phyloP scores from a whole-genome alignment of 2,113 vertebrate genomes.

The Athene cunicularia region DNA sequence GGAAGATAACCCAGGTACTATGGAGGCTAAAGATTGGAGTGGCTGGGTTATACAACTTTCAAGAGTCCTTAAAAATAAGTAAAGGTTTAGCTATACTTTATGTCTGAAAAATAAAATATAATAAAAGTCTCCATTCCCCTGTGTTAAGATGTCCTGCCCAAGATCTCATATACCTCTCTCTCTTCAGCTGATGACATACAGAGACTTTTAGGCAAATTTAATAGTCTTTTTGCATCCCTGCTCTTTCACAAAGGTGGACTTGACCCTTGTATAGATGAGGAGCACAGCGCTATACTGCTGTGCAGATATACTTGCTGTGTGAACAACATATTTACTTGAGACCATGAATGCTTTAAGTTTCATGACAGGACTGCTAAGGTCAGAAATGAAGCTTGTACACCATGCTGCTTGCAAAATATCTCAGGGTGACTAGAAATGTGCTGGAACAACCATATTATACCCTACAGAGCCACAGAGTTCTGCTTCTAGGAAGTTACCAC shows the following conservation, averaged over 20 bases:
- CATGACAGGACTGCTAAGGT: background rate
- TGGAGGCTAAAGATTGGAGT: background rate
- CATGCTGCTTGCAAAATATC: slow-evolving; percentile 17
- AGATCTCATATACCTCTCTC: background rate
- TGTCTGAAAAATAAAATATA: background rate
- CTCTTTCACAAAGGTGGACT: background rate
- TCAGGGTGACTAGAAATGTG: background rate
- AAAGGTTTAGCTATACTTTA: background rate
- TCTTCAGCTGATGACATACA: background rate
- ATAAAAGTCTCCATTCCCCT: background rate
- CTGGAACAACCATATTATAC: background rate
- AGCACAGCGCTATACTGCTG: background rate
- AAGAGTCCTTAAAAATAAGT: background rate
- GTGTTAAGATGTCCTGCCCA: background rate
- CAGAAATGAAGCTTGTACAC: background rate
- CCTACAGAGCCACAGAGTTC: background rate
- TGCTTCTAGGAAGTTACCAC: background rate
- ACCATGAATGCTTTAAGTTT: background rate
- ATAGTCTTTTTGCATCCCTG: background rate
- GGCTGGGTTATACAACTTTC: background rate
- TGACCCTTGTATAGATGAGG: background rate
- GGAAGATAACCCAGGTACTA: background rate
- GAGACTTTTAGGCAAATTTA: background rate
- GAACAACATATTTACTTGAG: background rate
- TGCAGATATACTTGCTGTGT: background rate